These are phyloP conservation scores for Agapornis canus DNA, from an alignment of 2,797 vertebrate species.

Conservation along the genomic window DNA sequence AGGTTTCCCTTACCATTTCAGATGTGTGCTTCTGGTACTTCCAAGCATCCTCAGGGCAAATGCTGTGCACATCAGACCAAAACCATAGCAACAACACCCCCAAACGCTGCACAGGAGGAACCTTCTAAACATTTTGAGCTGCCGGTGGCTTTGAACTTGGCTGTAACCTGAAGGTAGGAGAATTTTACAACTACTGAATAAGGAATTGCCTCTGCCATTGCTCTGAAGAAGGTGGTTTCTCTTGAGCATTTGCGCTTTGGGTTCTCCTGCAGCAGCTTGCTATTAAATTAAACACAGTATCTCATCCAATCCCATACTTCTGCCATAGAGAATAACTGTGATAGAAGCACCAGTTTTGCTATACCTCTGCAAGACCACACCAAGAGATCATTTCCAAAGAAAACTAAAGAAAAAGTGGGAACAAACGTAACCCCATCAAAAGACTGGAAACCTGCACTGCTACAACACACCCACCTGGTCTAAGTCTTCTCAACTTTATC, in stretches of 20 bases:
- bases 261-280: not conserved
- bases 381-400: not conserved
- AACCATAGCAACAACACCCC: not conserved
- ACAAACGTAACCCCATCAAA: not conserved
- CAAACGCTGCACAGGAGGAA: not conserved
- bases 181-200: not conserved
- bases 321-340: not conserved
- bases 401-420: not conserved
- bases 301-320: not conserved
- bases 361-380: not conserved
- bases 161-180: not conserved
- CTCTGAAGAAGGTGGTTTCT: not conserved
- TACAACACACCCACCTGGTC: not conserved
- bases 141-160: not conserved
- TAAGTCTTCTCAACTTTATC: not conserved
- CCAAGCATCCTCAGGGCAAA: not conserved
- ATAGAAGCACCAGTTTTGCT: not conserved
- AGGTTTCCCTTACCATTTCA: not conserved
- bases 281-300: not conserved
- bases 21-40: not conserved
- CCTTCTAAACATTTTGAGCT: not conserved
- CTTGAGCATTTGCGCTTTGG: not conserved
- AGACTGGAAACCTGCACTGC: not conserved
- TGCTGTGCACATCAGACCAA: not conserved
- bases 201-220: not conserved